Evolutionary conservation across 2,797 vertebrate species (phyloP).

Genomic region (Mus spretus): DNA sequence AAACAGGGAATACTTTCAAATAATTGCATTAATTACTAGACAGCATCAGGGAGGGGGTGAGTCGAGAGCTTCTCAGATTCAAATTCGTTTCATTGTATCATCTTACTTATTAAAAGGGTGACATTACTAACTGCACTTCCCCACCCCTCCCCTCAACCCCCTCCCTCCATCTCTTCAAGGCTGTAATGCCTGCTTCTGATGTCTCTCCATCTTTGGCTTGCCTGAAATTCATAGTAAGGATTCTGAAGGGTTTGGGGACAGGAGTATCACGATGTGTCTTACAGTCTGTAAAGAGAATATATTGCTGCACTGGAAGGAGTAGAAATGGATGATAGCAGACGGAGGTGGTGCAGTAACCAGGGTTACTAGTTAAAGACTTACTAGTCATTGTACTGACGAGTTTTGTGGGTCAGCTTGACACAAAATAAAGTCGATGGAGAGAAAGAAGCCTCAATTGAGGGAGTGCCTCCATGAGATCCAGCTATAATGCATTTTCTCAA

Average conservation of each 20-base stretch:
- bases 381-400: not conserved
- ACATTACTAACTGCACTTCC: not conserved
- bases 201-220: not conserved
- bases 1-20: slow-evolving; percentile 2
- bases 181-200: not conserved
- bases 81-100: not conserved
- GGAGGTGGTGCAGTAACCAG: not conserved
- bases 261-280: not conserved
- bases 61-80: not conserved
- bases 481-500: not conserved
- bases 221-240: not conserved
- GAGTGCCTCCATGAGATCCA: not conserved
- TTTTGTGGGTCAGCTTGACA: not conserved
- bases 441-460: not conserved
- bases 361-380: no score
- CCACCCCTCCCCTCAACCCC: no score
- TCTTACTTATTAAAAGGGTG: not conserved
- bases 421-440: not conserved
- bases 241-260: not conserved
- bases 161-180: not conserved
- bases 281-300: not conserved
- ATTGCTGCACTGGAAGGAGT: not conserved
- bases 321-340: not conserved
- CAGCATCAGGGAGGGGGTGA: not conserved
- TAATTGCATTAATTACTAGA: not conserved